Base-by-base conservation (phyloP, 2,888 invertebrate species). In the Xestia sexstrigata region DNA sequence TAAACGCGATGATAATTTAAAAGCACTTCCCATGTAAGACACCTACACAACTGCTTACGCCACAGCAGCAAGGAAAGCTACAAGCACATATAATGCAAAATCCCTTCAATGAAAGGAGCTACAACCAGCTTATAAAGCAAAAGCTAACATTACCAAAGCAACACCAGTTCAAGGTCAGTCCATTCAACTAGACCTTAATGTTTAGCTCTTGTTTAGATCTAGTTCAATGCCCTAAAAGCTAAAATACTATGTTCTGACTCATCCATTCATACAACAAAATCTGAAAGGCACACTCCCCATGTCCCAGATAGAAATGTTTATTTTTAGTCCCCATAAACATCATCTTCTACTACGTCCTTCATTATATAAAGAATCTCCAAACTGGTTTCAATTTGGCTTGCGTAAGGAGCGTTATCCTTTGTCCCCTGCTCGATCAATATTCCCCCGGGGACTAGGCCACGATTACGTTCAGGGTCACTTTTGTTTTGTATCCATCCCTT, bases 401-500 rank as follows among this genome's bases (percentile, higher is more conserved):
- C 84, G 88, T 83, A 62, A 77, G 58, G 49, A 78, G 60, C 72
- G 60, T 70, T 81, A 70, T 87, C 81, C 80, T 84, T 88, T 75
- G 82, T 86, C 79, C 84, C 76, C 87, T 84, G 76, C 49, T 52
- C 67, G 82, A 81, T 81, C 81, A 81, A 81, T 81, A 95, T 94
- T 93, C 83, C 65, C 79, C 86, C 87, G 88, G 89, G 62, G 88
- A 90, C 88, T 90, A 89, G 91, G 93, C 90, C 90, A 92, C 87
- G 84, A 73, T 89, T 90, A 90, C 92, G 89, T 93, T 94, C 95
- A 95, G 89, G 95, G 94, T 93, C 94, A 93, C 86, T 30, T 81
- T 89, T 95, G 93, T 95, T 94, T 93, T 91, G 90, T 78, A 76
- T 63, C 80, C 71, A n/a, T 92, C 93, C 85, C 89, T 79, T 78